A percentile compares a stretch with the other conserved stretches of the same genome.
These are phyloP conservation scores for Chrysotoxum bicinctum DNA, from an alignment of 2,888 invertebrate genomes.

Conservation along the genomic window DNA sequence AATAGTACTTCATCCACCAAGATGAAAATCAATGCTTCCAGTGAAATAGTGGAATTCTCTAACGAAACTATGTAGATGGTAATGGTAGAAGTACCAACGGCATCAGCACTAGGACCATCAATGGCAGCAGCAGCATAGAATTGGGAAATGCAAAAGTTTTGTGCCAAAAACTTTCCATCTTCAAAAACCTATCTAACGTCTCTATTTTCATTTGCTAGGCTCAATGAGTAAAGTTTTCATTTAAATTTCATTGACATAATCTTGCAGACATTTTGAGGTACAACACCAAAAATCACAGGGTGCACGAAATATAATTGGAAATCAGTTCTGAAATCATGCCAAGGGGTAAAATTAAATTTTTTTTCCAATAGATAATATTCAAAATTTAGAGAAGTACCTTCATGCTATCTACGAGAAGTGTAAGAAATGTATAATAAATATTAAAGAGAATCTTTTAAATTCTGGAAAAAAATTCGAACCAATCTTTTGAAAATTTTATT, in stretches of 20 bases:
- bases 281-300: slow-evolving; percentile 4
- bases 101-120: background rate
- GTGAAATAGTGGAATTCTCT: slow-evolving; percentile 54
- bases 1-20: background rate
- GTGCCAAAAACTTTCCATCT: slow-evolving; percentile 29
- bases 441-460: too few species aligned
- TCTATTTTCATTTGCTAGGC: background rate
- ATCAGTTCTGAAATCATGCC: too few species aligned
- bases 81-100: background rate
- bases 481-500: too few species aligned
- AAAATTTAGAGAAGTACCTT: too few species aligned
- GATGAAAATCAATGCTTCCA: slow-evolving; percentile 56
- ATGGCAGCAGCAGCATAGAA: background rate
- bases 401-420: too few species aligned
- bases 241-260: slow-evolving; percentile 43
- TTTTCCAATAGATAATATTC: too few species aligned
- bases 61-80: slow-evolving; percentile 3
- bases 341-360: too few species aligned
- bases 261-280: slow-evolving; percentile 16
- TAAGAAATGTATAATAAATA: too few species aligned
- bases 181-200: background rate
- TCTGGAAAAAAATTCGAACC: too few species aligned
- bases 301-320: background rate
- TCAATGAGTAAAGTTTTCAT: slow-evolving; percentile 52
- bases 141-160: slow-evolving; percentile 38